phyloP scores from a whole-genome alignment of 2,888 invertebrate genomes.

The Melanophora roralis region DNA sequence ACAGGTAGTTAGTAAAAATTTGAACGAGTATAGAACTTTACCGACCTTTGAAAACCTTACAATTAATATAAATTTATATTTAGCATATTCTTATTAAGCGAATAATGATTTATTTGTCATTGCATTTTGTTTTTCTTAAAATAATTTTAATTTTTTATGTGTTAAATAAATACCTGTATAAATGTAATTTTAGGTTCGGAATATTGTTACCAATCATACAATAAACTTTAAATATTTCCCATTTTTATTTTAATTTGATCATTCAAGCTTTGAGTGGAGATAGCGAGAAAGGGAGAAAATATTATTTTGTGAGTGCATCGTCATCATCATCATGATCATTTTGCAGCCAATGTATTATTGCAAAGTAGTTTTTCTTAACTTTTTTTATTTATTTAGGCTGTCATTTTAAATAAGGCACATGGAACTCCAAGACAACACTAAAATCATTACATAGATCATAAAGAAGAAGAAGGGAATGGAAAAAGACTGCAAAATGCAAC shows the following conservation, averaged over 20 bases:
- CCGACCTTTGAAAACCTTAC: neutral
- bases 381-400: neutral
- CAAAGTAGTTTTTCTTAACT: neutral
- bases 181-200: neutral
- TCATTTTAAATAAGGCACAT: slow-evolving; percentile 51
- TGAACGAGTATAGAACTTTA: too few species aligned
- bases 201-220: neutral
- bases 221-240: neutral
- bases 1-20: too few species aligned
- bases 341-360: neutral
- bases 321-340: neutral
- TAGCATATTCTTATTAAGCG: too few species aligned
- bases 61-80: too few species aligned
- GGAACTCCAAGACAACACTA: slow-evolving; percentile 27
- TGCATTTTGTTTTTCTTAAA: too few species aligned
- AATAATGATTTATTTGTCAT: too few species aligned
- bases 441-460: slow-evolving; percentile 19
- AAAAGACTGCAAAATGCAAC: neutral
- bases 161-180: neutral
- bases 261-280: neutral
- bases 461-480: slow-evolving; percentile 3
- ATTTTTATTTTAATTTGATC: neutral
- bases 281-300: slow-evolving; percentile 20
- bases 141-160: too few species aligned
- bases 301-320: neutral